A percentile compares a stretch with the other conserved stretches of the same genome.
phyloP scores from a whole-genome alignment of 1,140 invertebrate genomes.

The Dendroctonus valens region DNA sequence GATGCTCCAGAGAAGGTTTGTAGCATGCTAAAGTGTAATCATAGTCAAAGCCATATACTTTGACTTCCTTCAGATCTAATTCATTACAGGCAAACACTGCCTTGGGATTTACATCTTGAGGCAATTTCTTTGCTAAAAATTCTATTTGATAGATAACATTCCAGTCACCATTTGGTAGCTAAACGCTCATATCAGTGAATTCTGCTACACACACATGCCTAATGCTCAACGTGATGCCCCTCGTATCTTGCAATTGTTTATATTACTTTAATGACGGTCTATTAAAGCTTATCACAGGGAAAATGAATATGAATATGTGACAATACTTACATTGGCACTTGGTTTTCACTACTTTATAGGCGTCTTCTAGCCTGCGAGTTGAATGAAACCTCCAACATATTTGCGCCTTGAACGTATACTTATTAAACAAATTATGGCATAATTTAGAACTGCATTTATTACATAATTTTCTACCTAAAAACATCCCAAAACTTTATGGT shows the following conservation, averaged over 20 bases:
- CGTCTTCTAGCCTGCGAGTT: constrained; percentile 43
- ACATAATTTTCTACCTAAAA: constrained; percentile 27
- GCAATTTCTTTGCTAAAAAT: constrained; percentile 78
- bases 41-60: constrained; percentile 98
- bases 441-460: constrained; percentile 22
- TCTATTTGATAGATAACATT: too few species aligned
- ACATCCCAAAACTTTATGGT: constrained; percentile 10
- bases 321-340: constrained; percentile 54
- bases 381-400: constrained; percentile 35
- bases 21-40: constrained; percentile 98
- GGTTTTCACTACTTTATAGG: constrained; percentile 51
- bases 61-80: constrained; percentile 84
- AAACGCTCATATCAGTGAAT: too few species aligned
- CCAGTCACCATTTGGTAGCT: too few species aligned
- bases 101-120: constrained; percentile 77
- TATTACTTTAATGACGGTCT: too few species aligned
- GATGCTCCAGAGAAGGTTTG: constrained; percentile 81
- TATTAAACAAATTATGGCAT: constrained; percentile 12
- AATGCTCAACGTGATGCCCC: too few species aligned
- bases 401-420: constrained; percentile 8
- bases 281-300: too few species aligned
- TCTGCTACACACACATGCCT: too few species aligned
- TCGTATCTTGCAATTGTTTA: too few species aligned
- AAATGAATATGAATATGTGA: too few species aligned
- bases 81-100: constrained; percentile 98